Conservation (phyloP, 2,113 vertebrate species). For the Noctilio leporinus region DNA sequence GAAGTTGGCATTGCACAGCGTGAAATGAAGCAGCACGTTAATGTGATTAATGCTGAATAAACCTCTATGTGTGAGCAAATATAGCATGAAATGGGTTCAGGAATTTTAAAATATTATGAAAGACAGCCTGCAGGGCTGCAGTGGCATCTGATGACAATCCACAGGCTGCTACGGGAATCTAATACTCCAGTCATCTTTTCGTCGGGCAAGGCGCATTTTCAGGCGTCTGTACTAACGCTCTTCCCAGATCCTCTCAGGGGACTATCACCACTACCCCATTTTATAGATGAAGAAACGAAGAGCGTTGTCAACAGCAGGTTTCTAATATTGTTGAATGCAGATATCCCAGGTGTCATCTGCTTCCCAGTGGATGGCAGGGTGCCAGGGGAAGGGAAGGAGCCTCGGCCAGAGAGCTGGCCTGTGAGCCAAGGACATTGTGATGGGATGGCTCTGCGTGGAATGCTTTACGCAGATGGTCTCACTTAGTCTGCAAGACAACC, state of each 20-base stretch:
- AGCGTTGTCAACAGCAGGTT: background rate
- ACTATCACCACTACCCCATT: background rate
- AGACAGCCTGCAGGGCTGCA: background rate
- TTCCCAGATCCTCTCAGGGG: background rate
- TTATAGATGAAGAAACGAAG: conserved; percentile 15
- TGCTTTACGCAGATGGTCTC: background rate
- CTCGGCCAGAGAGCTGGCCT: background rate
- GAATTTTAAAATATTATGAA: conserved; percentile 32
- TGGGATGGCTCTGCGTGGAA: background rate
- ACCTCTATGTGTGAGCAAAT: background rate
- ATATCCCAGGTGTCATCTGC: background rate
- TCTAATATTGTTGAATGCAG: background rate
- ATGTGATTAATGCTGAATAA: conserved; percentile 47
- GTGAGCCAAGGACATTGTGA: background rate
- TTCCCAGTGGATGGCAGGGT: background rate
- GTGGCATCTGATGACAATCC: background rate
- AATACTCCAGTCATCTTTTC: background rate
- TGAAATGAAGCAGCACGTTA: conserved; percentile 33
- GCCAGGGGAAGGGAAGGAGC: background rate
- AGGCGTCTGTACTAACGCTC: background rate
- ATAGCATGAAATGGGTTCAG: conserved; percentile 16
- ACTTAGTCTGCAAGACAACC: background rate
- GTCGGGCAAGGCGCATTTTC: background rate
- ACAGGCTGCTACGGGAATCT: background rate
- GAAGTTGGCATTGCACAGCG: background rate